A percentile compares a stretch with the other conserved stretches of the same genome.
Conservation (phyloP, 1,140 invertebrate species). For the Hermetia illucens region DNA sequence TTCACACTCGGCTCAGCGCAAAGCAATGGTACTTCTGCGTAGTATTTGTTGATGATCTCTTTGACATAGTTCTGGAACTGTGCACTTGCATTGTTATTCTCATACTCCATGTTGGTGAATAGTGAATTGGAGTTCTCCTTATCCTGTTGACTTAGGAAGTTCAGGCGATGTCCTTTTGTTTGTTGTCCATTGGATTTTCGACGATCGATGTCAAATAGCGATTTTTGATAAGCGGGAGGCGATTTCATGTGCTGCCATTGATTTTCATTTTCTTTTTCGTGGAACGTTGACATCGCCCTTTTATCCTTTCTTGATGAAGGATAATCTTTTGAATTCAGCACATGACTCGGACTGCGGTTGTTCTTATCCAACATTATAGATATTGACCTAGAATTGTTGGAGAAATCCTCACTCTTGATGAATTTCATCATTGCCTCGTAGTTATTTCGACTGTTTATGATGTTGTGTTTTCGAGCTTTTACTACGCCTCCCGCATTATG, state of each 20-base stretch:
- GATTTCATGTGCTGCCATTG: no score
- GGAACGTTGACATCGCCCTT: no score
- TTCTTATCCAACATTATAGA: no score
- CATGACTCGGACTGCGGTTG: no score
- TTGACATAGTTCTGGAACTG: slow-evolving; percentile 30
- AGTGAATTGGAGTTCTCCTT: slow-evolving; percentile 9
- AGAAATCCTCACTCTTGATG: no score
- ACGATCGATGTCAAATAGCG: slow-evolving; percentile 1
- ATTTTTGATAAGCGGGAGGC: no score
- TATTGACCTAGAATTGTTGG: no score
- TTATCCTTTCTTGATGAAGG: no score
- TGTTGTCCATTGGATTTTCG: no score
- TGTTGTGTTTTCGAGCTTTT: not conserved
- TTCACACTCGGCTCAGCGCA: slow-evolving; percentile 18
- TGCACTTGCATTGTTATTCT: slow-evolving; percentile 23
- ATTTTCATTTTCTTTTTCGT: no score
- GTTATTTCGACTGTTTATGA: no score
- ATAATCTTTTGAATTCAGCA: no score
- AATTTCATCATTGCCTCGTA: not conserved
- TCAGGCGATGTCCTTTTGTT: slow-evolving; percentile 9
- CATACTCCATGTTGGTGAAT: slow-evolving; percentile 28
- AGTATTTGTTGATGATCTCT: slow-evolving; percentile 29
- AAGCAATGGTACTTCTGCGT: slow-evolving; percentile 24
- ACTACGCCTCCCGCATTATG: slow-evolving; percentile 33
- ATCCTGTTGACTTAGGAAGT: slow-evolving; percentile 9